Base-by-base conservation (phyloP, 37 sponge, comb jelly and placozoan species). In the Aphrocallistes beatrix region DNA sequence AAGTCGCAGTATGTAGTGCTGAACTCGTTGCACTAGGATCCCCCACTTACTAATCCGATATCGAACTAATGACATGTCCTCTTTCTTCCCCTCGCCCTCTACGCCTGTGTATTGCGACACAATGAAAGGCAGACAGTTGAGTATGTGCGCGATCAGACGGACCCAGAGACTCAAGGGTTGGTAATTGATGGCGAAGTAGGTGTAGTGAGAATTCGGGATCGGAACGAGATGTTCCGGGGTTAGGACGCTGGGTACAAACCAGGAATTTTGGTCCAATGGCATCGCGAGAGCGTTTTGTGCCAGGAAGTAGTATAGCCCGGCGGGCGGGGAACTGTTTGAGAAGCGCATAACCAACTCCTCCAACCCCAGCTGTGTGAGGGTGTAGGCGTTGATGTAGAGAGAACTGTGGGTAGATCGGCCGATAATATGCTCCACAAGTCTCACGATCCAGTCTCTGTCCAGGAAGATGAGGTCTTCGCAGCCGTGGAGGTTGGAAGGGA, bases 231-330 rank as follows among this genome's bases (percentile, higher is more conserved):
- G 21, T 30, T 60, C 75, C 3, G 75, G 21, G 3, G 75, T 28
- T 28, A 60, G n/a, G 3, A 60, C 75, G 75, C 75, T 60, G n/a
- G 75, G 75, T 6, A 60, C 75, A 60, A 60, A 60, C 75, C 75
- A 60, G 3, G 75, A 60, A 60, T 60, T 60, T 60, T 60, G 17
- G 3, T 60, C 75, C 17, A 60, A 13, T 28, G 75, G 75, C 75
- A 60, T 60, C n/a, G 75, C 75, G n/a, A 60, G 10, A 8, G 75
- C 75, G 75, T 60, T 60, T 28, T 60, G 75, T 60, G 75, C 75
- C 28, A 60, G 75, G 21, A 60, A 60, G n/a, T 60, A 60, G 34
- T 60, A 60, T 60, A 60, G 8, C 8, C 75, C 75, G 3, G 75
- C 75, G 25, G 75, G 75, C 21, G 75, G 75, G 8, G 10, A 30